phyloP scores from a whole-genome alignment of 2,113 vertebrate genomes.

The Abramis brama region DNA sequence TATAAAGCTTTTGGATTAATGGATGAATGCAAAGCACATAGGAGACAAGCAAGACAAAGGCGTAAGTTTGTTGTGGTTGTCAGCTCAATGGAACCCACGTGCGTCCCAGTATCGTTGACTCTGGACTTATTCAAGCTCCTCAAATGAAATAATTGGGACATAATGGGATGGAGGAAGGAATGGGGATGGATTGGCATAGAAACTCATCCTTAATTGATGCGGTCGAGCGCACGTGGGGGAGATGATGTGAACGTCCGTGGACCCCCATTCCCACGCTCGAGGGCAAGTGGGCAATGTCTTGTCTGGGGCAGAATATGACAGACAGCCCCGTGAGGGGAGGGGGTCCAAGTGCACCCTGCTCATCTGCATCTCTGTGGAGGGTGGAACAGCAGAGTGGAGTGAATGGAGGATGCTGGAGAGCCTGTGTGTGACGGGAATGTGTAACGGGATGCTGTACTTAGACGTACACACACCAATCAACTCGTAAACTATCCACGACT shows the following conservation, averaged over 20 bases:
- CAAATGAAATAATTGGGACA: constrained; percentile 92
- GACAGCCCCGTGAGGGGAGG: constrained; percentile 80
- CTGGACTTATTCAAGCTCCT: constrained; percentile 86
- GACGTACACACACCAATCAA: constrained; percentile 5
- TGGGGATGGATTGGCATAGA: constrained; percentile 53
- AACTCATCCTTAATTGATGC: constrained; percentile 96
- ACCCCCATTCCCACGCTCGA: constrained; percentile 96
- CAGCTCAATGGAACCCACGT: constrained; percentile 71
- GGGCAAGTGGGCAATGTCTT: constrained; percentile 87
- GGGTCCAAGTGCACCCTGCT: constrained; percentile 88
- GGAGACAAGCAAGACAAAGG: constrained; percentile 18
- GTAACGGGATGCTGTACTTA: constrained; percentile 26
- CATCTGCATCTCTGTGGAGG: constrained; percentile 90
- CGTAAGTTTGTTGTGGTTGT: constrained; percentile 30
- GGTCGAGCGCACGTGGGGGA: constrained; percentile 85
- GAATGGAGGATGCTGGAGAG: constrained; percentile 59
- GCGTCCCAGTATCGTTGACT: constrained; percentile 84
- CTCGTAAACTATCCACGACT: constrained; percentile 13
- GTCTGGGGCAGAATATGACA: constrained; percentile 83
- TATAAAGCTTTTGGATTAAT: not conserved
- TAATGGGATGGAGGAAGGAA: constrained; percentile 61
- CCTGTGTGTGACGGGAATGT: constrained; percentile 45
- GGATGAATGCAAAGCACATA: not conserved
- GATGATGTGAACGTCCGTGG: constrained; percentile 95
- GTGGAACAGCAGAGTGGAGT: constrained; percentile 73